Base-by-base conservation (phyloP, 1,140 invertebrate genomes). In the Drosophila sturtevanti region DNA sequence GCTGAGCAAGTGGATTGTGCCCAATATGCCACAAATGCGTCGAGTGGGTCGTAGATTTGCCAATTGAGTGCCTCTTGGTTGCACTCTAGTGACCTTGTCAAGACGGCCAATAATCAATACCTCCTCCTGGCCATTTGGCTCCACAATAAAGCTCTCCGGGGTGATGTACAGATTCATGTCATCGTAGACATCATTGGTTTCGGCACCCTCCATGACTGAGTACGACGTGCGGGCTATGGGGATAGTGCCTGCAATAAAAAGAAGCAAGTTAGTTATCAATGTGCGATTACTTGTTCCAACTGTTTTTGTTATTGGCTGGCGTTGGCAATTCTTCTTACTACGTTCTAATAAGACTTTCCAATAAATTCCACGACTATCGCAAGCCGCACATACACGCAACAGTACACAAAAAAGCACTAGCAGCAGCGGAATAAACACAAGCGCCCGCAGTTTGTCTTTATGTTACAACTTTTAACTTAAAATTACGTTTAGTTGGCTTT, bases 21-120 rank as follows among this genome's bases (percentile, higher is more conserved):
- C 98, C 16, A 99, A 92, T 55, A 99, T 94, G 2, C 98, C 98
- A 94, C 96, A 98, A 71, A 99, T 97, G 69, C 95, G 94, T 69
- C 95, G 94, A 41, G 94, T 94, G 37, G 93, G 93, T 21, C 94
- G 71, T 11, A 73, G 63, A 52, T 84, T 85, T 11, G 55, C 54
- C 38, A 92, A 16, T 35, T 90, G 90, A 22, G 78, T 63, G 27
- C 67, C 65, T 68, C 77, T 89, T 48, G 76, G 63, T 91, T 95
- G 94, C n/a, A 96, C 92, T 67, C 92, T 92, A 44, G 95, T 94
- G 82, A 95, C 94, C 87, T 95, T 94, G 64, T 94, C 95, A 65
- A 95, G 92, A 87, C 96, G 92, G 85, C 97, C 96, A 66, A 97
- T 95, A 34, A 96, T 93, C 35, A 97, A 92, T 34, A 96, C 84